Base-by-base conservation (phyloP, 2,113 vertebrate species). In the Pluvianellus socialis region DNA sequence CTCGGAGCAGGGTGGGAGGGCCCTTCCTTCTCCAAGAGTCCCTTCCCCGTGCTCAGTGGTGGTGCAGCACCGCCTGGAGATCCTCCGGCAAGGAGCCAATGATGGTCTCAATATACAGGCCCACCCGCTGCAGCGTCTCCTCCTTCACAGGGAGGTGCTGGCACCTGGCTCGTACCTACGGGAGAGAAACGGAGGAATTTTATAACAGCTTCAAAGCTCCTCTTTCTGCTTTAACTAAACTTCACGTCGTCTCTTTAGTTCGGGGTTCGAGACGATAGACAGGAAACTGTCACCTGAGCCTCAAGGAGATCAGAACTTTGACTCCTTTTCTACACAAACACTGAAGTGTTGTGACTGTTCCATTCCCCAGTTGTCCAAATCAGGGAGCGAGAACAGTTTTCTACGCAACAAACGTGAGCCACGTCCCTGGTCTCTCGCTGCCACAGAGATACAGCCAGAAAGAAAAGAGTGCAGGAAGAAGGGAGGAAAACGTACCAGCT, bases 121-220 rank as follows among this genome's bases (percentile, higher is more conserved):
- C 94, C 45, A 99, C 97, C 28, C 96, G 98, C 45, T 97, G 96
- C 58, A 99, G 85, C 0, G 98, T 98, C 2, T 98, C 98, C 26
- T 98, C 98, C 92, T 98, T 99, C 79, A 99, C 97, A 0, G 98
- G 98, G 65, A 99, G 98, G 92, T 98, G 99, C 85, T 98, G 99
- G 80, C 97, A 95, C 21, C 97, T 96, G 21, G 99, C 99, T 94
- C 97, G 98, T 4, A 91, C 94, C 99, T 99, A 56, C 19, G 10
- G 32, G 9, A 14, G 47, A 44, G 32, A 24, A 30, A 38, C 24
- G 4, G 44, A 8, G 8, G 13, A 10, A 16, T 18, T 13, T 8
- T 8, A 3, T 6, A 45, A 21, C 0, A 21, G 55, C 63, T 24
- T 5, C 47, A 6, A 5, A 28, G 28, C 3, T 23, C 50, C 45